These are phyloP conservation scores for Orycteropus afer DNA, from an alignment of 2,113 vertebrate species.

Conservation along the genomic window DNA sequence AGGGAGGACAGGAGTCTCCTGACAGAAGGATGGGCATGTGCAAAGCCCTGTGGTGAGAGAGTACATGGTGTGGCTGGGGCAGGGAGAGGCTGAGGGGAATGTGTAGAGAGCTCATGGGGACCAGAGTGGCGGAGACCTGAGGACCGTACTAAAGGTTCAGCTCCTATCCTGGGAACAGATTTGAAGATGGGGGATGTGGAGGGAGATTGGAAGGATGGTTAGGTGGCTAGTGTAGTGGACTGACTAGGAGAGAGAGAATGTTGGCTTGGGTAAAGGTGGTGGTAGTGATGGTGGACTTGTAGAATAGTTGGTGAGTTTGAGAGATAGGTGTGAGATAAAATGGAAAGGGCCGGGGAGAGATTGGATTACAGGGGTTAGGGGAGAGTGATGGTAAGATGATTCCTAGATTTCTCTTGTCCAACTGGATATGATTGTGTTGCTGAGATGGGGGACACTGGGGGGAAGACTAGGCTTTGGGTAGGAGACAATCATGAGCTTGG, in stretches of 20 bases:
- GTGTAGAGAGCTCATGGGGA: not conserved
- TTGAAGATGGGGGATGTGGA: not conserved
- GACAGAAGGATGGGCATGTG: not conserved
- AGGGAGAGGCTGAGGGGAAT: not conserved
- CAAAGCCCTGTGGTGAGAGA: not conserved
- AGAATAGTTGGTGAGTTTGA: not conserved
- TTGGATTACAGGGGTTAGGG: not conserved
- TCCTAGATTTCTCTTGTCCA: not conserved
- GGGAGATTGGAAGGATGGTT: not conserved
- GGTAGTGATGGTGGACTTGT: not conserved
- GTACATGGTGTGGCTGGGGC: not conserved
- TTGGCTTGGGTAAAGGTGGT: not conserved
- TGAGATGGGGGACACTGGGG: not conserved
- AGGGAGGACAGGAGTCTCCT: not conserved
- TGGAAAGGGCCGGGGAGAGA: not conserved
- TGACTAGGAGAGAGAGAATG: not conserved
- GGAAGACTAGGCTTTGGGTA: not conserved
- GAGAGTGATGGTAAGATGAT: not conserved
- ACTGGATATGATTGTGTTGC: not conserved
- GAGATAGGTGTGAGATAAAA: not conserved
- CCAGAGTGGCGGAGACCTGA: not conserved
- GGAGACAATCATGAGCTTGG: not conserved
- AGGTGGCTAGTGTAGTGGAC: not conserved
- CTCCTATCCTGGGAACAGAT: not conserved
- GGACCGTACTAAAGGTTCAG: not conserved